Conservation (phyloP, 2,888 invertebrate species). For the Plagiodera versicolora region DNA sequence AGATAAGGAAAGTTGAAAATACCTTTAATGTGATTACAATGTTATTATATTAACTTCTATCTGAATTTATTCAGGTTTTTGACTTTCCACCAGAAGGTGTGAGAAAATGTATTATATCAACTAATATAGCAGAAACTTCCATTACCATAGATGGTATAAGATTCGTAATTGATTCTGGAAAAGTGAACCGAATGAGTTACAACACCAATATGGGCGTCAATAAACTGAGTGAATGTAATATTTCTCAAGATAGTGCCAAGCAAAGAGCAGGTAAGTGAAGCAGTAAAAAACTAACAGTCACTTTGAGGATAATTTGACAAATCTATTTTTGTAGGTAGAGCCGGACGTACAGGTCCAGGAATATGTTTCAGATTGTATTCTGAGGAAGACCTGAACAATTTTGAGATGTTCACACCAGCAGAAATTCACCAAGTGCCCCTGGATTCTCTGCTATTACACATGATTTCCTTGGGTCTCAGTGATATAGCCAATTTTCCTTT, state of each 20-base stretch:
- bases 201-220: constrained; percentile 90
- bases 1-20: constrained; percentile 73
- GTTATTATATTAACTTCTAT: neutral
- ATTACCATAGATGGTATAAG: constrained; percentile 97
- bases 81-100: constrained; percentile 93
- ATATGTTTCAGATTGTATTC: constrained; percentile 90
- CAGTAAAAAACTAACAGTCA: neutral
- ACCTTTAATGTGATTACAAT: neutral
- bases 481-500: constrained; percentile 93
- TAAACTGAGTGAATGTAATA: constrained; percentile 90
- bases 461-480: constrained; percentile 91
- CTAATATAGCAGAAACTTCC: constrained; percentile 98
- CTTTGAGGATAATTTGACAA: too few species aligned
- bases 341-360: constrained; percentile 94
- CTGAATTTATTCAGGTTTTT: constrained; percentile 57
- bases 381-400: constrained; percentile 75
- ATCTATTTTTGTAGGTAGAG: constrained; percentile 65
- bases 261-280: constrained; percentile 70
- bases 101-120: constrained; percentile 95
- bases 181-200: constrained; percentile 94
- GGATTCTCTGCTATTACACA: constrained; percentile 86
- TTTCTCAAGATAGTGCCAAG: constrained; percentile 83
- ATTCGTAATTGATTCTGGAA: constrained; percentile 94
- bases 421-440: constrained; percentile 94
- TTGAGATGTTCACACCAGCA: constrained; percentile 86